phyloP scores from a whole-genome alignment of 2,797 vertebrate genomes.

The Meda fulgida region DNA sequence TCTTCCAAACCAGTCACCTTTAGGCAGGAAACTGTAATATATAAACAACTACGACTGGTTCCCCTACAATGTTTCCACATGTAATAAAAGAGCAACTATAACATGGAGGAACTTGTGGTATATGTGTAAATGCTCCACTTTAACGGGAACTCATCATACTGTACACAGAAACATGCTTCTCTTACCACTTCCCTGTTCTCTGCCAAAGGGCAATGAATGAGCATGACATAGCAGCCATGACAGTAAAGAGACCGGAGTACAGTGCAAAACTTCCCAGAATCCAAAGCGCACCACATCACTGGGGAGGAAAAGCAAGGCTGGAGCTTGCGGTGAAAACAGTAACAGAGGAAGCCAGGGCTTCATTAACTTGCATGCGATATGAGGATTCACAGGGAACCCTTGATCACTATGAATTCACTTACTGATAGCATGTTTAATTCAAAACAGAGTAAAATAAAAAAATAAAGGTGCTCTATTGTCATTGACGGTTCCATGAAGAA shows the following conservation, averaged over 20 bases:
- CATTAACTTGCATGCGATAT: constrained; percentile 18
- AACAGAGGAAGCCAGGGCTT: constrained; percentile 8
- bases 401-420: constrained; percentile 11
- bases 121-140: not conserved
- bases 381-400: constrained; percentile 18
- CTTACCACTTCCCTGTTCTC: constrained; percentile 23
- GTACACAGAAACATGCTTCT: constrained; percentile 4
- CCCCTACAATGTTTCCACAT: not conserved
- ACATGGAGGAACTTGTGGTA: constrained; percentile 2
- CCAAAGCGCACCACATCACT: constrained; percentile 3
- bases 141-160: not conserved
- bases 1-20: not conserved
- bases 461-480: not conserved
- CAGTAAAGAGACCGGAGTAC: not conserved
- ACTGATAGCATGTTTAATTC: not conserved
- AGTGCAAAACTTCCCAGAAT: not conserved
- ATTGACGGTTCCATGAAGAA: not conserved
- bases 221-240: constrained; percentile 25
- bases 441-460: not conserved
- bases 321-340: not conserved
- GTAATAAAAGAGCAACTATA: not conserved
- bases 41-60: not conserved
- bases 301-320: not conserved
- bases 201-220: constrained; percentile 29
- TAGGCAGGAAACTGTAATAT: not conserved